phyloP scores from a whole-genome alignment of 2,888 invertebrate genomes.

The Omphaloscelis lunosa region DNA sequence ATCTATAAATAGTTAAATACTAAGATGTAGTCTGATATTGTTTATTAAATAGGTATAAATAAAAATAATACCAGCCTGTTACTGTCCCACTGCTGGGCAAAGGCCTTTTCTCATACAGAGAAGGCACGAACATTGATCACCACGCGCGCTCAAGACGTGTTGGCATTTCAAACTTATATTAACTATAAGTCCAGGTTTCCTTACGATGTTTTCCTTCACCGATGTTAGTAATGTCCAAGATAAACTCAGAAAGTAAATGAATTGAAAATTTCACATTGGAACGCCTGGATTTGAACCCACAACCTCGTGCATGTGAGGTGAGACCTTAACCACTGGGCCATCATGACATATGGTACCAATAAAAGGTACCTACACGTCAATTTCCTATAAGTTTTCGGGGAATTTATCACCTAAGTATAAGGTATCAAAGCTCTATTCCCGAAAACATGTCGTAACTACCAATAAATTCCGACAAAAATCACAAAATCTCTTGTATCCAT shows the following conservation, averaged over 20 bases:
- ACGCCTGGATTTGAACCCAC: neutral
- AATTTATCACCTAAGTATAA: slow-evolving; percentile 20
- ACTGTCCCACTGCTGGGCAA: neutral
- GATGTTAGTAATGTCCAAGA: neutral
- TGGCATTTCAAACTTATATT: neutral
- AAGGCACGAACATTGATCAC: neutral
- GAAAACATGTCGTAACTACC: slow-evolving; percentile 41
- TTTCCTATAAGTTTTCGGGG: neutral
- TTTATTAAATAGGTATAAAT: neutral
- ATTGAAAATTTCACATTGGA: neutral
- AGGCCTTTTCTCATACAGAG: neutral
- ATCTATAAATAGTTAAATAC: neutral
- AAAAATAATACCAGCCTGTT: neutral
- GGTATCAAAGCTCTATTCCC: slow-evolving; percentile 12
- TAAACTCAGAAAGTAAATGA: neutral
- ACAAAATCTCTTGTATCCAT: slow-evolving; percentile 36
- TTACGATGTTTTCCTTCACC: neutral
- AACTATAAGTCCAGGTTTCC: neutral
- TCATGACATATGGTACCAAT: neutral
- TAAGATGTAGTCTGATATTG: neutral
- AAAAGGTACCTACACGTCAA: neutral
- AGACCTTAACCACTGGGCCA: neutral
- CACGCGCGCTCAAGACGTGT: neutral
- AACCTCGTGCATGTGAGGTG: neutral
- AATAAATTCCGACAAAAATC: slow-evolving; percentile 28